Percentiles rank a stretch among this genome's conserved stretches.
Evolutionary conservation across 1,140 invertebrate genomes (phyloP).

Genomic region (Ostrea denselamellosa): DNA sequence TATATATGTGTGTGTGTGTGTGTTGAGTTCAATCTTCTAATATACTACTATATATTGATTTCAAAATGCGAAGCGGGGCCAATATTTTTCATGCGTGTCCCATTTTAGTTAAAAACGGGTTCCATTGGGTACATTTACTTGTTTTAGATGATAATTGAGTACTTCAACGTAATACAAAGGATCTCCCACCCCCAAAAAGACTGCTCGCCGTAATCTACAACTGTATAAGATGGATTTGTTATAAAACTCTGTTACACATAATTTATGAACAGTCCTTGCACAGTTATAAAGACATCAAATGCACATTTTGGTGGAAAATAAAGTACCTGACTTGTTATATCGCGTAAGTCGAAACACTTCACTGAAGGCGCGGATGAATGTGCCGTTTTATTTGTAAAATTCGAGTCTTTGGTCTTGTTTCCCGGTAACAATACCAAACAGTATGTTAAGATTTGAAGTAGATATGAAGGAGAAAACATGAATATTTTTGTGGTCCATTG

Average conservation of each 20-base stretch:
- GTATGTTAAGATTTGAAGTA: not conserved
- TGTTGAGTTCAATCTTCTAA: too few relatives aligned
- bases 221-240: too few relatives aligned
- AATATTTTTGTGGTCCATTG: not conserved
- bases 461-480: not conserved
- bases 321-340: not conserved
- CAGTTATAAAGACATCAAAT: not conserved
- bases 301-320: not conserved
- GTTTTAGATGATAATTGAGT: too few relatives aligned
- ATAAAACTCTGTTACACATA: too few relatives aligned
- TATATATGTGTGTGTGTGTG: too few relatives aligned
- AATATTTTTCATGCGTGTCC: not conserved
- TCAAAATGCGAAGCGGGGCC: too few relatives aligned
- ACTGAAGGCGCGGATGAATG: not conserved
- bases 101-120: not conserved
- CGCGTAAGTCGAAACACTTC: not conserved
- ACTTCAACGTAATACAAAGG: too few relatives aligned
- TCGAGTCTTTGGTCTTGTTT: not conserved
- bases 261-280: not conserved
- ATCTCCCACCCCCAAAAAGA: too few relatives aligned
- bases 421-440: not conserved
- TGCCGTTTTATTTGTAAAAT: not conserved
- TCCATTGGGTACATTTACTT: not conserved
- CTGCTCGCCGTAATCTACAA: too few relatives aligned
- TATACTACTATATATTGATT: too few relatives aligned